Evolutionary conservation across 2,113 vertebrate genomes (phyloP), one percentile per base, ranked within the genome.

Genomic region (Haemorhous mexicanus): DNA sequence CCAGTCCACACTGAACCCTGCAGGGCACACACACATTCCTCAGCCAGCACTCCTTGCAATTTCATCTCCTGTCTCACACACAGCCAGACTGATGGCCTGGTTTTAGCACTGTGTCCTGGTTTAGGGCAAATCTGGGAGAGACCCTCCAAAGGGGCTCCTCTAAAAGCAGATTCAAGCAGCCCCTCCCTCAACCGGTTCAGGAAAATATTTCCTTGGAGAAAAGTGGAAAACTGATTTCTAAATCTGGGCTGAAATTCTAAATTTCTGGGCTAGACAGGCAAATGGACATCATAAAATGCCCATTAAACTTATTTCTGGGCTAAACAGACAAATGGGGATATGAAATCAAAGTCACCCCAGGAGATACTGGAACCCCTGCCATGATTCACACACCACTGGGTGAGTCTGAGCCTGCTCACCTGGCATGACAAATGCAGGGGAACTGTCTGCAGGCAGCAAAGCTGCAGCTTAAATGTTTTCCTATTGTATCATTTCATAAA

Each of bases 1-100:
- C 99, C 99, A 99, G 98, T 99, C 99, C 97, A 99, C 99, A 4
- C 99, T 99, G 98, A 99, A 99, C 68, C 99, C 99, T 99, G 61
- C 69, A 41, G 12, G 4, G 0, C 43, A 76, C 93, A 47, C 7
- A 35, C 3, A 28, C 3, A 1, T 14, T 41, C 15, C 88, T 46
- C 58, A 96, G 67, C 23, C 35, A 62, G 12, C 8, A 35, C 5
- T 20, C 59, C 59, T 4, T 21, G 23, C 15, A 20, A 17, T 6
- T 7, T 1, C 19, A 7, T 1, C 11, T 18, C 7, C 0, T 16
- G 27, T 6, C 61, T 16, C 70, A 9, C 49, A 43, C 41, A 55
- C 1, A 47, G 3, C 39, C 13, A 4, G 2, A 16, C 0, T 18
- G 15, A 43, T 15, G 43, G 43, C 7, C 39, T 50, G 27, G 2